Conservation (phyloP, 1,140 invertebrate genomes). For the Ganaspis sp. region DNA sequence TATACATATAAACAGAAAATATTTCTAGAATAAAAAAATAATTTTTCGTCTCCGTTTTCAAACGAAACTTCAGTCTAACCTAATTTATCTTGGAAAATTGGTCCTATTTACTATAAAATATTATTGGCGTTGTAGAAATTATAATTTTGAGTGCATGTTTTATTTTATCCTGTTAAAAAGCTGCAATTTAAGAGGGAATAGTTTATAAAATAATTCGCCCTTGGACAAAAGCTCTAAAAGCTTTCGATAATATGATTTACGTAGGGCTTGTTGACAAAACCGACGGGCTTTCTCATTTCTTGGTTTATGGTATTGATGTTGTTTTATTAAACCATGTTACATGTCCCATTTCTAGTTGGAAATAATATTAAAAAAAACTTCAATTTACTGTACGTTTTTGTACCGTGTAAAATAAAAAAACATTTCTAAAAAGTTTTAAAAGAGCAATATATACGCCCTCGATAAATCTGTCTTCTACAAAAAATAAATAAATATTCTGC, state of each 20-base stretch:
- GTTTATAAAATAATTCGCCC: conserved; percentile 13
- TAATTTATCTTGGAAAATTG: too few species aligned
- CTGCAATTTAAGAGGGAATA: background rate
- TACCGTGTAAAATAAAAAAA: too few species aligned
- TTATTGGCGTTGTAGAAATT: background rate
- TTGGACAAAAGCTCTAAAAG: conserved; percentile 18
- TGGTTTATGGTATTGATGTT: background rate
- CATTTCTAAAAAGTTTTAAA: too few species aligned
- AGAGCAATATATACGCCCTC: too few species aligned
- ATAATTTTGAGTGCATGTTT: background rate
- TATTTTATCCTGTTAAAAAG: background rate
- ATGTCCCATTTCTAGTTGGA: background rate
- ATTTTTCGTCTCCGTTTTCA: too few species aligned
- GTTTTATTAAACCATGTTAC: background rate
- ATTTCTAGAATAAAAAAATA: too few species aligned
- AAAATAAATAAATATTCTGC: background rate
- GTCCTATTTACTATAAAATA: too few species aligned
- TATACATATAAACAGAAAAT: too few species aligned
- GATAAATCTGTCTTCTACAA: background rate
- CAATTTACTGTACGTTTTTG: background rate
- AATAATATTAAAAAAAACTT: background rate
- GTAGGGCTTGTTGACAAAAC: conserved; percentile 16
- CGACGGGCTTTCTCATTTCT: background rate
- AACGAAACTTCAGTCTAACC: too few species aligned
- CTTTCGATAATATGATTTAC: conserved; percentile 4